Evolutionary conservation across 2,888 invertebrate species (phyloP).

Genomic region (Oegoconia quadripuncta): DNA sequence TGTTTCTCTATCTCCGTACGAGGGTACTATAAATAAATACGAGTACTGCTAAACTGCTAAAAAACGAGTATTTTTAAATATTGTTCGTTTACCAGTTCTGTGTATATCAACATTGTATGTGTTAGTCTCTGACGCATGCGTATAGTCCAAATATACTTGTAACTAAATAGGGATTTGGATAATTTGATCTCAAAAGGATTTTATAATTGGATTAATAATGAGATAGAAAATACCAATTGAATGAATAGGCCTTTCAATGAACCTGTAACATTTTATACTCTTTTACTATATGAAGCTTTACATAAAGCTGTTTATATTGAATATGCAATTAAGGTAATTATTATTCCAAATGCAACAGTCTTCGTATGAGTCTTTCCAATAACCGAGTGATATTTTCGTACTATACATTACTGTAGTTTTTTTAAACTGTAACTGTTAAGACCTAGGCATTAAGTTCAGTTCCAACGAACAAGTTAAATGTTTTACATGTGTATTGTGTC

Average conservation of each 20-base stretch:
- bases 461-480: constrained; percentile 58
- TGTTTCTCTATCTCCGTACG: too few relatives aligned
- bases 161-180: neutral
- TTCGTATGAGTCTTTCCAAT: constrained; percentile 51
- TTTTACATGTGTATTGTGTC: constrained; percentile 29
- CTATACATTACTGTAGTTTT: constrained; percentile 46
- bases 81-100: too few relatives aligned
- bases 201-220: neutral
- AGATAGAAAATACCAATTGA: neutral
- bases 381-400: constrained; percentile 67
- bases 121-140: too few relatives aligned
- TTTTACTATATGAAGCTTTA: too few relatives aligned
- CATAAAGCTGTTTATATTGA: too few relatives aligned
- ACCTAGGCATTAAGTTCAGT: constrained; percentile 41
- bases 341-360: constrained; percentile 13
- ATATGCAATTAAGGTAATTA: neutral
- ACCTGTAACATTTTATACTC: neutral
- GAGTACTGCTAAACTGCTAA: too few relatives aligned
- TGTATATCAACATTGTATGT: too few relatives aligned
- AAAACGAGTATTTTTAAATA: too few relatives aligned
- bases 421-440: constrained; percentile 48
- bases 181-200: constrained; percentile 8
- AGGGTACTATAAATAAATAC: too few relatives aligned
- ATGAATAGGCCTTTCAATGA: neutral
- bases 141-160: constrained; percentile 3